Conservation (phyloP, 2,888 invertebrate genomes). For the Brachypalpus laphriformis region DNA sequence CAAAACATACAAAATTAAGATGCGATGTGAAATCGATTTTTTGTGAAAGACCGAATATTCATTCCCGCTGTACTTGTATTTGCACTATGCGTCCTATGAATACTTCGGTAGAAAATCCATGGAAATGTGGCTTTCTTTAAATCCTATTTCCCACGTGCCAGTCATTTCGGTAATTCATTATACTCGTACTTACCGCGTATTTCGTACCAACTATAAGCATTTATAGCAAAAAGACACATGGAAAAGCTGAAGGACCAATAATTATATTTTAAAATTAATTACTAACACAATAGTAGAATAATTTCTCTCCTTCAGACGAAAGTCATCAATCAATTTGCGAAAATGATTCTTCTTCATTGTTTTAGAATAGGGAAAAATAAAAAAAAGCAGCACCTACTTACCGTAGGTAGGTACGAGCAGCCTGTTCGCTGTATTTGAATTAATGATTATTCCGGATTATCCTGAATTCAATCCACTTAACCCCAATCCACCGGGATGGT, state of each 20-base stretch:
- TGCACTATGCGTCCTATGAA: too few relatives aligned
- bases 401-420: neutral
- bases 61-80: neutral
- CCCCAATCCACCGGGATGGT: constrained; percentile 1
- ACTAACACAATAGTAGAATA: constrained; percentile 2
- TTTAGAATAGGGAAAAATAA: neutral
- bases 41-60: neutral
- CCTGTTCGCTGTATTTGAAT: neutral
- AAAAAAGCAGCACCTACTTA: neutral
- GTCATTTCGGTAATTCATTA: neutral
- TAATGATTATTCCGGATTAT: constrained; percentile 35
- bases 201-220: neutral
- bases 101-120: neutral
- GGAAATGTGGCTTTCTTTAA: neutral
- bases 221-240: neutral
- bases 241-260: neutral
- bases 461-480: constrained; percentile 44
- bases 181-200: neutral
- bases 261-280: constrained; percentile 18
- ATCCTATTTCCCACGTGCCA: neutral
- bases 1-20: neutral
- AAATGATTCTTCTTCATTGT: constrained; percentile 7
- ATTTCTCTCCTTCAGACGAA: neutral
- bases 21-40: neutral
- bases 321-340: constrained; percentile 23